Conservation (phyloP, 1,140 invertebrate species). For the Metaphire vulgaris region DNA sequence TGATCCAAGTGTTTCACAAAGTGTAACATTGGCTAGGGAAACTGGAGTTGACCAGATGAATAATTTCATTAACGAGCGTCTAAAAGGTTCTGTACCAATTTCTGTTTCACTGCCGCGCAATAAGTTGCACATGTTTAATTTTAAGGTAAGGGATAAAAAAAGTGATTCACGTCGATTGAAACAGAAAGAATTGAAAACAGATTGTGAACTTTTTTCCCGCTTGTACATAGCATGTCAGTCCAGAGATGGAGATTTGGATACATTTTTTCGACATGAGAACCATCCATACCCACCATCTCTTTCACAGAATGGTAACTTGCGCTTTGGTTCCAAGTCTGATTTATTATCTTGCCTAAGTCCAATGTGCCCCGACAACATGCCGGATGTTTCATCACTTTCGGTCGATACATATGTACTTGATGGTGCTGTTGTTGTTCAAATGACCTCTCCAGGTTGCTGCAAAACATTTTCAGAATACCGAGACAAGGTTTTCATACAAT, state of each 20-base stretch:
- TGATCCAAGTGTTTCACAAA: slow-evolving; percentile 10
- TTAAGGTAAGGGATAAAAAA: no score
- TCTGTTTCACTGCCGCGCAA: no score
- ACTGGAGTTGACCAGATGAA: slow-evolving; percentile 18
- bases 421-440: slow-evolving; percentile 31
- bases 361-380: slow-evolving; percentile 14
- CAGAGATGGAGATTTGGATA: slow-evolving; percentile 21
- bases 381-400: not conserved
- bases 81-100: not conserved
- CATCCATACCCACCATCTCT: slow-evolving; percentile 25
- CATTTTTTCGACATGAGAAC: slow-evolving; percentile 29
- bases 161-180: slow-evolving; percentile 24
- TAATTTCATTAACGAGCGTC: slow-evolving; percentile 14
- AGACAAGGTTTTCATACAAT: slow-evolving; percentile 22
- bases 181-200: not conserved
- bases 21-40: not conserved
- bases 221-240: slow-evolving; percentile 33
- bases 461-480: slow-evolving; percentile 33
- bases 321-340: slow-evolving; percentile 18
- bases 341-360: slow-evolving; percentile 9
- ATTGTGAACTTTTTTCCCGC: slow-evolving; percentile 17
- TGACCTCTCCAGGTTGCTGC: slow-evolving; percentile 22
- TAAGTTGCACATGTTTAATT: no score
- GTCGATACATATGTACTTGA: slow-evolving; percentile 29
- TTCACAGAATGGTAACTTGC: slow-evolving; percentile 12